Conservation (phyloP, 2,113 vertebrate genomes). For the Falcunculus frontatus region DNA sequence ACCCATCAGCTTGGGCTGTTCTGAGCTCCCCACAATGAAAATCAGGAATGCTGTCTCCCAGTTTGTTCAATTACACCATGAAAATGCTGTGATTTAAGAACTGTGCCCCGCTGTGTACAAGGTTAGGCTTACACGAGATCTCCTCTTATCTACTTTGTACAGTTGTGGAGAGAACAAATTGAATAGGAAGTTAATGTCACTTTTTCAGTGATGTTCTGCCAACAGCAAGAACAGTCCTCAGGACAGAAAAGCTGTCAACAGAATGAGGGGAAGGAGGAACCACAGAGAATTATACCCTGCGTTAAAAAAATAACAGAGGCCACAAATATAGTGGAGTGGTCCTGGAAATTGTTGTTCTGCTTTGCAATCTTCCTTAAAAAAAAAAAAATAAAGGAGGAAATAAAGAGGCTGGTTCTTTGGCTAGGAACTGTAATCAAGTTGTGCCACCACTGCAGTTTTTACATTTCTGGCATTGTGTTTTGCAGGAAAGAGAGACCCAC, state of each 20-base stretch:
- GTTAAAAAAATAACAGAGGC: background rate
- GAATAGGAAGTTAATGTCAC: background rate
- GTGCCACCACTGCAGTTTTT: slow-evolving; percentile 42
- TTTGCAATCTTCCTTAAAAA: background rate
- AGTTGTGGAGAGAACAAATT: background rate
- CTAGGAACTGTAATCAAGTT: slow-evolving; percentile 15
- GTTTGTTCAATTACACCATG: background rate
- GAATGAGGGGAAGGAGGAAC: background rate
- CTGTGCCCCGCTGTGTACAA: background rate
- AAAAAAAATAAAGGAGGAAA: background rate
- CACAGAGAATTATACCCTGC: background rate
- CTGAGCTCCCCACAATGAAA: background rate
- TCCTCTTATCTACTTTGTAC: background rate
- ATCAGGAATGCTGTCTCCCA: background rate
- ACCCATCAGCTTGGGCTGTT: background rate
- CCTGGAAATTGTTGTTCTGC: background rate
- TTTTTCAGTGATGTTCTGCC: background rate
- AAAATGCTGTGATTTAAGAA: background rate
- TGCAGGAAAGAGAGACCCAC: slow-evolving; percentile 52
- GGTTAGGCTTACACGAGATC: background rate
- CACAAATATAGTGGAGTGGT: background rate
- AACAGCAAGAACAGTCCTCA: background rate
- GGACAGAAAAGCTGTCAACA: background rate
- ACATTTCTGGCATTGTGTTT: background rate
- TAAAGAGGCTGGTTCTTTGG: background rate